Evolutionary conservation across 2,113 vertebrate genomes (phyloP).

Genomic region (Nesogale talazaci): DNA sequence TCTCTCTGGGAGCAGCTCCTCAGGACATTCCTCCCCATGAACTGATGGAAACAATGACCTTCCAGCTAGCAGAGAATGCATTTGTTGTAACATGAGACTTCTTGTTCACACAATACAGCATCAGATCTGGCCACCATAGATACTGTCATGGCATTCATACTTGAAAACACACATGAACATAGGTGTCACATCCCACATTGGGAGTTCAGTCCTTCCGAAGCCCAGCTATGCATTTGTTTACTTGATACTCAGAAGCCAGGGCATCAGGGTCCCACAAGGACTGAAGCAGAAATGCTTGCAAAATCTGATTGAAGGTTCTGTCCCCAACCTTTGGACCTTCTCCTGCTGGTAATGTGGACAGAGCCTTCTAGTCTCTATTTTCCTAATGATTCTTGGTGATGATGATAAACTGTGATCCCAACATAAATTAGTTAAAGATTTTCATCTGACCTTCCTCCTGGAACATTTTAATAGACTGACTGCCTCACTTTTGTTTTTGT

Average conservation of each 20-base stretch:
- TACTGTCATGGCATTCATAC: not conserved
- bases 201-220: not conserved
- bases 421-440: constrained; percentile 75
- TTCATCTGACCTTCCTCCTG: constrained; percentile 67
- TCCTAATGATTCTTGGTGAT: constrained; percentile 75
- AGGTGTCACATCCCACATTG: not conserved
- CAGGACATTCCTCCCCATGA: not conserved
- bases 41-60: not conserved
- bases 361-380: constrained; percentile 74
- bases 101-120: not conserved
- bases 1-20: not conserved
- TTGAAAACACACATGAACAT: not conserved
- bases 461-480: constrained; percentile 66
- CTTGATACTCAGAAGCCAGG: not conserved
- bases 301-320: constrained; percentile 69
- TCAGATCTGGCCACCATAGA: not conserved
- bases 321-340: constrained; percentile 79
- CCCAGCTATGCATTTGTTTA: not conserved
- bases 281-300: constrained; percentile 58
- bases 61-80: not conserved
- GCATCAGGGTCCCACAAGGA: constrained; percentile 32
- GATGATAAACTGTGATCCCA: constrained; percentile 73
- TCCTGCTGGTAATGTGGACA: constrained; percentile 67
- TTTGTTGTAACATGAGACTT: not conserved
- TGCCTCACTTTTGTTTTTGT: constrained; percentile 53